Conservation (phyloP, 2,888 invertebrate species). For the Tipula unca region DNA sequence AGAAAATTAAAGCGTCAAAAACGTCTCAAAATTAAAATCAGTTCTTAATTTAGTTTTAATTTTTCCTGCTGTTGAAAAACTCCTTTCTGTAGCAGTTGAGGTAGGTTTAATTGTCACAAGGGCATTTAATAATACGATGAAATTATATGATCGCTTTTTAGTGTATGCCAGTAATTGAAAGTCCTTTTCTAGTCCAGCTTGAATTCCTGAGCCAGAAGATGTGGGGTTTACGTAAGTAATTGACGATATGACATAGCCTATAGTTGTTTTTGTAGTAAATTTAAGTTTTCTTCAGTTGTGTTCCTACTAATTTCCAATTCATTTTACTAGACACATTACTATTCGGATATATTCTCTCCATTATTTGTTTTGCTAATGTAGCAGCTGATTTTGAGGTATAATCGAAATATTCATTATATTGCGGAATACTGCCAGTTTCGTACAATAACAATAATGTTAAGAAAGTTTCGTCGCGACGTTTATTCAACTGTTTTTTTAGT, state of each 20-base stretch:
- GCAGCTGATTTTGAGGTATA: constrained; percentile 15
- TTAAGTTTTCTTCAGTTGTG: too few species aligned
- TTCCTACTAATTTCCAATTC: neutral
- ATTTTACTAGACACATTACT: neutral
- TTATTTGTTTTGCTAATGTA: too few species aligned
- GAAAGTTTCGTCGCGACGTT: neutral
- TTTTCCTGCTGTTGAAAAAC: neutral
- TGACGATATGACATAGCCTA: too few species aligned
- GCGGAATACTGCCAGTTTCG: constrained; percentile 9
- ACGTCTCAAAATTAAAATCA: too few species aligned
- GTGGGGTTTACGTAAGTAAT: too few species aligned
- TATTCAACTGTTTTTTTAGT: neutral
- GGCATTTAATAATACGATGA: neutral
- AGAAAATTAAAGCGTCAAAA: too few species aligned
- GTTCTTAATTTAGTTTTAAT: too few species aligned
- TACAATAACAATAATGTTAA: constrained; percentile 2
- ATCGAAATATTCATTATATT: neutral
- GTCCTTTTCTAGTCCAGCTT: neutral
- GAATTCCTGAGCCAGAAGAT: too few species aligned
- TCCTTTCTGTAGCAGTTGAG: neutral
- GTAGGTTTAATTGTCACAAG: neutral
- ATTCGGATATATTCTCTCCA: too few species aligned
- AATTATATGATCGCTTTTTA: too few species aligned
- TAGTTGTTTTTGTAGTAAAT: too few species aligned
- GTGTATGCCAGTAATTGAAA: neutral